phyloP scores from a whole-genome alignment of 92 coral and sea anemone genomes.

The Pocillopora grandis region DNA sequence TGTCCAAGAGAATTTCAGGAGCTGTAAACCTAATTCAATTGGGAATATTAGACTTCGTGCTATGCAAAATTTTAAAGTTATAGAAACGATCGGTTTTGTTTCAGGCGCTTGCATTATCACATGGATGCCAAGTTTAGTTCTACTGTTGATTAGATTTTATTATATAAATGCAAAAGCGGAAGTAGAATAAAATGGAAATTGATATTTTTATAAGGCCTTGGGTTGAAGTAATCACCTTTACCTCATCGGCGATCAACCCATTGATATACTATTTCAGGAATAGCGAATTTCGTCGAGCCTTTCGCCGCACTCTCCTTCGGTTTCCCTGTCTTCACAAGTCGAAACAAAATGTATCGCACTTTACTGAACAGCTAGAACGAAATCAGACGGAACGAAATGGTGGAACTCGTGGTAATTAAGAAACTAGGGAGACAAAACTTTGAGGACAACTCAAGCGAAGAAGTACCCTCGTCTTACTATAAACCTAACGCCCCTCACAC shows the following conservation, averaged over 20 bases:
- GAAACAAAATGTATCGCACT: too few species aligned
- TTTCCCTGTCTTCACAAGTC: background rate
- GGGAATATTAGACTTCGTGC: background rate
- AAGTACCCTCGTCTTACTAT: too few species aligned
- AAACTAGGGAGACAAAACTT: too few species aligned
- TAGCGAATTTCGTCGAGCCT: background rate
- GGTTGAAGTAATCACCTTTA: background rate
- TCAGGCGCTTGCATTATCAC: background rate
- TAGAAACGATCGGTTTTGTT: background rate
- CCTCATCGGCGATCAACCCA: background rate
- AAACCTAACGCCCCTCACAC: too few species aligned
- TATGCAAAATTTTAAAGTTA: background rate
- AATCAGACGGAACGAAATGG: too few species aligned
- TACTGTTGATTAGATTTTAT: background rate
- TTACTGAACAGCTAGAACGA: background rate
- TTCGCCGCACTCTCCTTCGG: background rate
- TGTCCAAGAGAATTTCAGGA: too few species aligned
- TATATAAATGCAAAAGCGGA: background rate
- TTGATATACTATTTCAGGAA: background rate
- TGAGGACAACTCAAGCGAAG: too few species aligned
- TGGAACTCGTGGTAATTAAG: too few species aligned
- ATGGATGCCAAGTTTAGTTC: background rate
- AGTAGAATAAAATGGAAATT: background rate
- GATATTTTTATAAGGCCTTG: background rate
- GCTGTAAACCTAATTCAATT: too few species aligned